Conservation (phyloP, 2,113 vertebrate genomes). For the Albula goreensis region DNA sequence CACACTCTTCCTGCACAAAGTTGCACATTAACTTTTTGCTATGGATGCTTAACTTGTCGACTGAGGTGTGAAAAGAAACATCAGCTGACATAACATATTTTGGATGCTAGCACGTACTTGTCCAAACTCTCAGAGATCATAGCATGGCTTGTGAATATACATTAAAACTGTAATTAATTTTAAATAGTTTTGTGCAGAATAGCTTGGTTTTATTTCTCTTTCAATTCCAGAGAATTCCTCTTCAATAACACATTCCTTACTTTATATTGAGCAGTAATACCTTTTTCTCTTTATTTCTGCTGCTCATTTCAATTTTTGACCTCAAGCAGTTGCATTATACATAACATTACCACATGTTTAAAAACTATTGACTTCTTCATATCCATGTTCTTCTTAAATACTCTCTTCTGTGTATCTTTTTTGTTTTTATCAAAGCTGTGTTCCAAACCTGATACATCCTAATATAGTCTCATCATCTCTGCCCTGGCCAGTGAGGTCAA, state of each 20-base stretch:
- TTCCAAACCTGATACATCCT: not conserved
- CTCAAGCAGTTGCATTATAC: not conserved
- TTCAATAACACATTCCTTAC: conserved; percentile 15
- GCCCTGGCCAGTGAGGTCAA: too few relatives aligned
- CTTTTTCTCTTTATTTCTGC: too few relatives aligned
- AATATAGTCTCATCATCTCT: too few relatives aligned
- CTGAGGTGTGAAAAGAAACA: too few relatives aligned
- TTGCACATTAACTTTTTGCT: too few relatives aligned
- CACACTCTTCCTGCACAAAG: too few relatives aligned
- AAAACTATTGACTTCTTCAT: not conserved
- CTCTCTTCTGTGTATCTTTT: not conserved
- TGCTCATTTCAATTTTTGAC: conserved; percentile 1
- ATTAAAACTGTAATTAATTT: too few relatives aligned
- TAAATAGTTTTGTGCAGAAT: conserved; percentile 9
- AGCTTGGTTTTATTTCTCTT: not conserved
- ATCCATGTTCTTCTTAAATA: not conserved
- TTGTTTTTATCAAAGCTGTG: not conserved
- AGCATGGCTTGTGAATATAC: too few relatives aligned
- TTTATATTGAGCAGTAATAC: not conserved
- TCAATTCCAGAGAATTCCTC: conserved; percentile 12
- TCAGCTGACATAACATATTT: too few relatives aligned
- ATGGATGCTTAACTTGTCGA: too few relatives aligned
- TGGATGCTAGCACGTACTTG: too few relatives aligned
- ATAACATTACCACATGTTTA: not conserved
- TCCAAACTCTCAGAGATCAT: too few relatives aligned